Conservation (phyloP, 2,797 vertebrate species). For the Mastacembelus armatus region DNA sequence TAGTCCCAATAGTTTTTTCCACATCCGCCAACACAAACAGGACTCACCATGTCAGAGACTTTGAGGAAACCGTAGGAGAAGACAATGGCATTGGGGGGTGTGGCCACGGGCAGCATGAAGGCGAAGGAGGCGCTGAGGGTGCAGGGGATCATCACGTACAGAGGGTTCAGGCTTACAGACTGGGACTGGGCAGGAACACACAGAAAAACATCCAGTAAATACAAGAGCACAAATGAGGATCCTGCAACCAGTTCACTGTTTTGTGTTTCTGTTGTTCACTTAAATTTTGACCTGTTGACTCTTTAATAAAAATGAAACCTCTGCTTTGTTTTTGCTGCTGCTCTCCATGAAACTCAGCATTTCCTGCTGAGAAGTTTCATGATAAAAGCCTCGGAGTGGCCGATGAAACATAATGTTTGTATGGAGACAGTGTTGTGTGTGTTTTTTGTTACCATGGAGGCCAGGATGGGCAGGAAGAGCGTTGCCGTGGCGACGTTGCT, state of each 20-base stretch:
- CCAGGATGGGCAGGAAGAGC: conserved; percentile 94
- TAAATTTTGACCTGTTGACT: too few relatives aligned
- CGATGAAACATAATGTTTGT: too few relatives aligned
- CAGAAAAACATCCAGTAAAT: background rate
- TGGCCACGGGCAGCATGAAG: conserved; percentile 95
- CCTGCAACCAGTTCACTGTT: too few relatives aligned
- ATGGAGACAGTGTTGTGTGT: too few relatives aligned
- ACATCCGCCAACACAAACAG: accelerated
- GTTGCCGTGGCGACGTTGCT: conserved; percentile 96
- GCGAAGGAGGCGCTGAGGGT: conserved; percentile 92
- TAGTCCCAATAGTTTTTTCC: accelerated
- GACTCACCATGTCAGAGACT: conserved; percentile 91
- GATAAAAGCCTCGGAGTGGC: background rate
- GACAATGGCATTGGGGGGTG: conserved; percentile 92
- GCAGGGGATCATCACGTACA: conserved; percentile 92
- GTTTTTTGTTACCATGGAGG: conserved; percentile 89
- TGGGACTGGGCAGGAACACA: conserved; percentile 70
- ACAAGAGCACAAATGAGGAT: too few relatives aligned
- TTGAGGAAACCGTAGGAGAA: conserved; percentile 90
- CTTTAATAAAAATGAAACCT: too few relatives aligned
- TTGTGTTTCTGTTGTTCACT: too few relatives aligned
- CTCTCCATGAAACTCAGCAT: too few relatives aligned
- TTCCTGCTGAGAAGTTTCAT: conserved; percentile 5
- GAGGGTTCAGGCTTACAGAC: conserved; percentile 88
- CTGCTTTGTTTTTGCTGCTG: too few relatives aligned